Evolutionary conservation across 2,797 vertebrate species (phyloP), one percentile per base, ranked within the genome.

Genomic region (Tiaroga cobitis): DNA sequence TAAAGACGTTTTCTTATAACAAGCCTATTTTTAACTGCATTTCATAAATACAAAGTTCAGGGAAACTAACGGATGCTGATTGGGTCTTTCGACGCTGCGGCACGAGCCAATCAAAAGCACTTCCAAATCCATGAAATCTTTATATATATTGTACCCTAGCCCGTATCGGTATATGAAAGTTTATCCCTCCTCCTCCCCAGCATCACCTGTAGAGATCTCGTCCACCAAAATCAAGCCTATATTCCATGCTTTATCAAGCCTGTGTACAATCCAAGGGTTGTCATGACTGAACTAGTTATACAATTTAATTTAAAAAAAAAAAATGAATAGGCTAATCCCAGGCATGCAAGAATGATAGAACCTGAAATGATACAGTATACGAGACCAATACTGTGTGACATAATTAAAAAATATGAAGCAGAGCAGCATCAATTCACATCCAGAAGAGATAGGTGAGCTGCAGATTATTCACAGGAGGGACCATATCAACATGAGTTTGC

Each of bases 401-500:
- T 32, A 74, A 46, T n/a, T 11, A 19, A 63, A 74, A 73, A 63
- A 73, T 39, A 46, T 34, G 46, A 39, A 61, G 51, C 37, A 26
- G n/a, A 5, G 10, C n/a, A 43, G 26, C 26, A 73, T 74, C 0
- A 4, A 63, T 46, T 82, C 69, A 73, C 54, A 82, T 56, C n/a
- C 37, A 59, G 15, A 10, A 43, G n/a, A 81, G 21, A 21, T 2
- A 56, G 19, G 37, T 76, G 49, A 56, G 4, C 54, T 78, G 54
- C 34, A 29, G 34, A 74, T 74, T 74, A 32, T 37, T 19, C 56
- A 63, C 56, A 63, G 56, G 43, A 21, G 56, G n/a, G n/a, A 29
- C n/a, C n/a, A 29, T 43, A 63, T 79, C 56, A 63, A 43, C 21
- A 77, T 39, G 16, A 29, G n/a, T 69, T 68, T 46, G 26, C 81